A percentile compares a stretch with the other conserved stretches of the same genome.
phyloP scores from a whole-genome alignment of 2,797 vertebrate genomes.

The Typhlichthys subterraneus region DNA sequence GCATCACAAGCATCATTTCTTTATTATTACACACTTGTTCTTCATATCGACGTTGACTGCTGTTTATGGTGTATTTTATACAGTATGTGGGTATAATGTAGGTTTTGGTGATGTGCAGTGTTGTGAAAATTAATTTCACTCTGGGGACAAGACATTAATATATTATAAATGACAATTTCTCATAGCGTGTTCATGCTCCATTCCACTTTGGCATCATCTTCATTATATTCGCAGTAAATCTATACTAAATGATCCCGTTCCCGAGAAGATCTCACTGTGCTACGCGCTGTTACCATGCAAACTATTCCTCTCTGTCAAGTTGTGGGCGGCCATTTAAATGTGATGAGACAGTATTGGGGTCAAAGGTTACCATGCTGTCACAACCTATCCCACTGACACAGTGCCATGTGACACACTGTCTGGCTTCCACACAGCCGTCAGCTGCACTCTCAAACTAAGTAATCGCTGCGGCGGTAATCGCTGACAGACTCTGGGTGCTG shows the following conservation, averaged over 20 bases:
- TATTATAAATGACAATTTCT: too few relatives aligned
- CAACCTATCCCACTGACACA: slow-evolving; percentile 57
- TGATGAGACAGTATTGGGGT: slow-evolving; percentile 72
- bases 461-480: background rate
- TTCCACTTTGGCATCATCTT: too few relatives aligned
- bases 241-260: background rate
- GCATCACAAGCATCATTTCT: background rate
- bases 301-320: slow-evolving; percentile 62
- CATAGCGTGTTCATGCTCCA: too few relatives aligned
- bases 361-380: slow-evolving; percentile 74
- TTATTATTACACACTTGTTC: too few relatives aligned
- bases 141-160: background rate
- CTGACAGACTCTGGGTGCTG: background rate
- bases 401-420: slow-evolving; percentile 47
- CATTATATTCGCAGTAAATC: background rate
- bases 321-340: slow-evolving; percentile 42
- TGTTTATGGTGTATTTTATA: too few relatives aligned
- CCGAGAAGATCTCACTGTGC: slow-evolving; percentile 6
- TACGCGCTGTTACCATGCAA: slow-evolving; percentile 61
- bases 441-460: slow-evolving; percentile 1
- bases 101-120: too few relatives aligned
- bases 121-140: too few relatives aligned
- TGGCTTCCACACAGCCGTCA: slow-evolving; percentile 21
- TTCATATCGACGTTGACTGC: too few relatives aligned
- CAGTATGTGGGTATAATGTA: too few relatives aligned